Evolutionary conservation across 2,113 vertebrate genomes (phyloP).

Genomic region (Thryonomys swinderianus): DNA sequence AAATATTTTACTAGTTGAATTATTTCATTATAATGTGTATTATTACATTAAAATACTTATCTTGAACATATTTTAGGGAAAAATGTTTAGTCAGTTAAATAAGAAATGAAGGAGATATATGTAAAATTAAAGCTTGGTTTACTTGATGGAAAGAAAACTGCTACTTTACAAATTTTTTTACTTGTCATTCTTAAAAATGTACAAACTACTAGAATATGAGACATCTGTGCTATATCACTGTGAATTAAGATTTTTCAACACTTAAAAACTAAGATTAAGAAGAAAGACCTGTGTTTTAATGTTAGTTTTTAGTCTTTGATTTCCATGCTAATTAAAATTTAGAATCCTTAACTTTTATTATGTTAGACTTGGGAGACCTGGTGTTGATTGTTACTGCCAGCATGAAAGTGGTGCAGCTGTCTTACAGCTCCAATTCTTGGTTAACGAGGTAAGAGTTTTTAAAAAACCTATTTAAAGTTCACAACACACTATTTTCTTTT

Average conservation of each 20-base stretch:
- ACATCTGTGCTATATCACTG: constrained; percentile 11
- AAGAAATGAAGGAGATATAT: background rate
- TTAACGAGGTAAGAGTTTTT: constrained; percentile 95
- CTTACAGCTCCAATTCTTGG: constrained; percentile 97
- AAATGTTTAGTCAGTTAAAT: background rate
- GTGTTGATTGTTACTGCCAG: constrained; percentile 97
- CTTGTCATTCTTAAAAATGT: background rate
- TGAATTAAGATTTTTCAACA: constrained; percentile 65
- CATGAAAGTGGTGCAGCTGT: constrained; percentile 97
- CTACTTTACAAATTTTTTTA: background rate
- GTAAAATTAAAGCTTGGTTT: background rate
- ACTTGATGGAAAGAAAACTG: background rate
- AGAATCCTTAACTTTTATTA: constrained; percentile 91
- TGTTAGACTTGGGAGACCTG: constrained; percentile 96
- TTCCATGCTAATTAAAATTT: constrained; percentile 69
- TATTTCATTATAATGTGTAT: too few relatives aligned
- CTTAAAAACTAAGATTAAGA: constrained; percentile 70
- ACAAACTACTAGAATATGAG: background rate
- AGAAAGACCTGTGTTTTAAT: constrained; percentile 74
- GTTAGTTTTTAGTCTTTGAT: constrained; percentile 51
- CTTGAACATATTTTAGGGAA: constrained; percentile 5
- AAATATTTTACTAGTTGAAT: background rate
- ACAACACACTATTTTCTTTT: background rate
- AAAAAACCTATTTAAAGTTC: background rate
- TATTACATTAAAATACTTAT: background rate